Base-by-base conservation (phyloP, 2,888 invertebrate species). In the Lithophane socia region DNA sequence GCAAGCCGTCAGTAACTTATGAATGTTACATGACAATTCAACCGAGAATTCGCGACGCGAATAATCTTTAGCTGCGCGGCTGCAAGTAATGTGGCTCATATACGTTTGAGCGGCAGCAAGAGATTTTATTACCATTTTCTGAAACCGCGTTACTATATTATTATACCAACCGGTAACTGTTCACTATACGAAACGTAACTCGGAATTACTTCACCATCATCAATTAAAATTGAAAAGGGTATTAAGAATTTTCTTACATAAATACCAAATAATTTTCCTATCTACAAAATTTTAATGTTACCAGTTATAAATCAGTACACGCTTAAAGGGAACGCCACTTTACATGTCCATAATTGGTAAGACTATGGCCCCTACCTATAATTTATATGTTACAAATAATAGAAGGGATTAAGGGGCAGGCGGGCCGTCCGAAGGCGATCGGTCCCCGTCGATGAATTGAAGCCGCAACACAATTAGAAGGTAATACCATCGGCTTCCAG, bases 11-110 rank as follows among this genome's bases (percentile, higher is more conserved):
- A 84, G 79, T 80, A 84, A 84, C 84, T 86, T 83, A 87, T 88
- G 88, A 88, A 88, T 88, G 88, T 88, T 87, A 85, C 85, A 87
- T 85, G 88, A 79, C 85, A 85, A 86, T 80, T 86, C 75, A 85
- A 61, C 71, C 69, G 73, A 78, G 85, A 82, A 85, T 80, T 74
- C 77, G 66, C 82, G 80, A 44, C 69, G 85, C 67, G 83, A 88
- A 84, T 88, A 87, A 84, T 87, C 80, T 82, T 79, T 70, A 75
- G 66, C 42, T 79, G 71, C 69, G 67, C 64, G 52, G 65, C 71
- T 85, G 83, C 64, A 75, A 73, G 73, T 77, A 73, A 77, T 77
- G 56, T 86, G 60, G 65, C 73, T 73, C 73, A 75, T 79, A 63
- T 56, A 72, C 65, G 64, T 61, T 64, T 80, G 37, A 80, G 64